Evolutionary conservation across 2,888 invertebrate species (phyloP).

Genomic region (Sarcophaga caerulescens): DNA sequence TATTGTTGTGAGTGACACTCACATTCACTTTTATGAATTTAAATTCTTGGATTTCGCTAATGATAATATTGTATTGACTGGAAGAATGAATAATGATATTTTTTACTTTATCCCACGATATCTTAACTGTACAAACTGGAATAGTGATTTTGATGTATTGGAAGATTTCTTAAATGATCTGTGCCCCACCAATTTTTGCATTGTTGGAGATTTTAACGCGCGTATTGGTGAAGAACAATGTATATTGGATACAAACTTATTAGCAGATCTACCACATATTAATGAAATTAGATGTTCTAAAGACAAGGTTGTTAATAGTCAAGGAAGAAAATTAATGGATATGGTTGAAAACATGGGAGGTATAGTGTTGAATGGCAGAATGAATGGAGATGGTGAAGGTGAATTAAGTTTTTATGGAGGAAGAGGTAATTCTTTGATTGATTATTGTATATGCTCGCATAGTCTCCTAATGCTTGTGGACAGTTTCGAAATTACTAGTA

Average conservation of each 20-base stretch:
- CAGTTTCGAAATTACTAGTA: not conserved
- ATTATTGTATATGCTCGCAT: not conserved
- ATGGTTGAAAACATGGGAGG: slow-evolving; percentile 15
- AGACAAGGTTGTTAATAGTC: not conserved
- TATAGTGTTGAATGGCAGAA: not conserved
- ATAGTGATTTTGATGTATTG: not conserved
- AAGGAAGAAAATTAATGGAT: slow-evolving; percentile 8
- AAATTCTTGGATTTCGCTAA: too few species aligned
- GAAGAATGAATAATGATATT: too few species aligned
- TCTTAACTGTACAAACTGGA: not conserved
- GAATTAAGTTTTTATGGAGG: slow-evolving; percentile 28
- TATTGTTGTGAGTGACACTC: too few species aligned
- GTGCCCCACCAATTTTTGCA: not conserved
- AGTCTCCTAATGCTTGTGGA: not conserved
- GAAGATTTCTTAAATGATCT: slow-evolving; percentile 1
- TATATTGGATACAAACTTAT: slow-evolving; percentile 22
- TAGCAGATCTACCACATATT: not conserved
- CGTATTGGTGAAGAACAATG: not conserved
- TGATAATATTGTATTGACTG: too few species aligned
- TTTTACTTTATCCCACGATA: not conserved
- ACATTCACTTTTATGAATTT: too few species aligned
- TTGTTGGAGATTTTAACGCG: slow-evolving; percentile 30
- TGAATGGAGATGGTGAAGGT: not conserved
- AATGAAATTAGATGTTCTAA: not conserved
- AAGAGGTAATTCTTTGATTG: slow-evolving; percentile 12